phyloP scores from a whole-genome alignment of 2,797 vertebrate genomes.

The Melanotaenia pygmaea region DNA sequence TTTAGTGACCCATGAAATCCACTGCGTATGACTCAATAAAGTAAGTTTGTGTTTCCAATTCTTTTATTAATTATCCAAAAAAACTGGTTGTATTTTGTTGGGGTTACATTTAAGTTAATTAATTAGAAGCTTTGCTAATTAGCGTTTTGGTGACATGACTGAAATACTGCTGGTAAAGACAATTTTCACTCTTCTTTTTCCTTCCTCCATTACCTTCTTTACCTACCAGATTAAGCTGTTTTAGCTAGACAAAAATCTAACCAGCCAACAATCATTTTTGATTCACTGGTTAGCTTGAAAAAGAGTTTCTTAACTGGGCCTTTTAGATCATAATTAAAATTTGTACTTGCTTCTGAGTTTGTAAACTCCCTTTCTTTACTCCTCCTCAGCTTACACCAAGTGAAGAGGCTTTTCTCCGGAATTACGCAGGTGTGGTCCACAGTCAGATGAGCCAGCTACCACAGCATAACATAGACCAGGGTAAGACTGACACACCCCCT shows the following conservation, averaged over 20 bases:
- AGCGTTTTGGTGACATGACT: too few species aligned
- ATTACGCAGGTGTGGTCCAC: conserved; percentile 94
- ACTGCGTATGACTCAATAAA: neutral
- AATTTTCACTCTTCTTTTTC: too few species aligned
- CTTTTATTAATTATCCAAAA: too few species aligned
- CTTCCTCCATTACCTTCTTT: too few species aligned
- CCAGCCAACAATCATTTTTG: neutral
- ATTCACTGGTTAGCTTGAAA: neutral
- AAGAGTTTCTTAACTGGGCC: neutral
- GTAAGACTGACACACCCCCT: conserved; percentile 74
- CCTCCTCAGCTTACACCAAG: conserved; percentile 90
- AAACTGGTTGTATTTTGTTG: neutral
- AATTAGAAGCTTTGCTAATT: too few species aligned
- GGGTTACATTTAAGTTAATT: neutral
- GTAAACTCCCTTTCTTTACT: conserved; percentile 8
- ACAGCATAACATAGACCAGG: conserved; percentile 98
- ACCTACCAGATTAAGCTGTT: too few species aligned
- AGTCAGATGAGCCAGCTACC: conserved; percentile 99
- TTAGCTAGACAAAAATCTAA: too few species aligned
- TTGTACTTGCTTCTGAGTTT: conserved; percentile 1
- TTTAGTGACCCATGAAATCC: neutral
- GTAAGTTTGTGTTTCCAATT: neutral
- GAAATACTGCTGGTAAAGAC: too few species aligned
- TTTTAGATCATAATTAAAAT: neutral
- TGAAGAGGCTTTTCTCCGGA: conserved; percentile 97